Evolutionary conservation across 2,888 invertebrate genomes (phyloP).

Genomic region (Tenthredo scrophulariae): DNA sequence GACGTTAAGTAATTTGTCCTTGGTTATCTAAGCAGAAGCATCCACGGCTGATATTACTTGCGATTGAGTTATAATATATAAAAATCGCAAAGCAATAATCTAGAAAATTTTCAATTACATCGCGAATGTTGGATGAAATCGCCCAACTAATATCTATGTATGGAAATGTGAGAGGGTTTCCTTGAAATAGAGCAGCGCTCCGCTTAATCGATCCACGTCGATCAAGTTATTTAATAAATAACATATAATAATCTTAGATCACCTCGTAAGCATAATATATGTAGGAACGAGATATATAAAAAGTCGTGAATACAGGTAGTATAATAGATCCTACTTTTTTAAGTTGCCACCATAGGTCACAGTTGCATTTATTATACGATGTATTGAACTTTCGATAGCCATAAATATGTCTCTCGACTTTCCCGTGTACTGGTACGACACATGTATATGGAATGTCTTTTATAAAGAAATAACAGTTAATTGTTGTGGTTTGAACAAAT

Average conservation of each 20-base stretch:
- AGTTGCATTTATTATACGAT: slow-evolving; percentile 21
- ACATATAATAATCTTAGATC: slow-evolving; percentile 4
- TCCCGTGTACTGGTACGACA: background rate
- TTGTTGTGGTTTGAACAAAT: background rate
- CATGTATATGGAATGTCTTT: background rate
- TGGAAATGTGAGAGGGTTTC: slow-evolving; percentile 2
- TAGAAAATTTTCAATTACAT: background rate
- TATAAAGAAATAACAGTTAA: background rate
- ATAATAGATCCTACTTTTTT: slow-evolving; percentile 6
- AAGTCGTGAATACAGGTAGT: background rate
- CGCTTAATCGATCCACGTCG: background rate
- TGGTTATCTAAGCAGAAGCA: background rate
- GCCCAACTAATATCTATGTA: background rate
- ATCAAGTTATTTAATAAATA: slow-evolving; percentile 3
- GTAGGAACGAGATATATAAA: background rate
- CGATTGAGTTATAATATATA: background rate
- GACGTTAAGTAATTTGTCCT: background rate
- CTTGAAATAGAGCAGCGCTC: background rate
- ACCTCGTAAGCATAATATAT: slow-evolving; percentile 17
- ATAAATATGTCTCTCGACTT: background rate
- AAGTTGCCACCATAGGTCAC: background rate
- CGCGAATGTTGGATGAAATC: background rate
- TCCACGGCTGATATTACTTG: background rate
- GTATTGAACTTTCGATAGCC: background rate
- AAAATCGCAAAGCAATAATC: background rate